These are phyloP conservation scores for Mizuhopecten yessoensis DNA, from an alignment of 1,140 invertebrate genomes.

Conservation along the genomic window DNA sequence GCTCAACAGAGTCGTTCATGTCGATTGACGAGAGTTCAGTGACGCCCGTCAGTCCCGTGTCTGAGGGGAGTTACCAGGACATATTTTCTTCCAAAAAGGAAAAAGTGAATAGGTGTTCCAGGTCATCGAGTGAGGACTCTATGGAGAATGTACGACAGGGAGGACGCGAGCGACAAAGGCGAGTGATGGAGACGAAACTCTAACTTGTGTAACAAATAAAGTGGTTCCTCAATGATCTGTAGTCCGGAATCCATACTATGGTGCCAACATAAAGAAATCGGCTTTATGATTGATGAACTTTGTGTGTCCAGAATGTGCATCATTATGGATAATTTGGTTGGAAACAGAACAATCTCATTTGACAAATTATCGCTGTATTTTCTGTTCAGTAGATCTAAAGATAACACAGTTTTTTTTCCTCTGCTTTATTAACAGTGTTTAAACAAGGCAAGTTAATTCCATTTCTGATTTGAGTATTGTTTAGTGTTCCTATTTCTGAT, in stretches of 20 bases:
- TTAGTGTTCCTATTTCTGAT: background rate
- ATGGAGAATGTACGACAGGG: background rate
- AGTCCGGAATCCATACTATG: background rate
- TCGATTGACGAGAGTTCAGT: constrained; percentile 63
- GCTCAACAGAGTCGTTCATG: constrained; percentile 68
- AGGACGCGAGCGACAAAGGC: background rate
- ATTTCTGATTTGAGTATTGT: background rate
- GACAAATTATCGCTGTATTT: background rate
- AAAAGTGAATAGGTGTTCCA: background rate
- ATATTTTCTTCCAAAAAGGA: background rate
- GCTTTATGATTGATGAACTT: background rate
- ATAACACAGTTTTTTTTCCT: background rate
- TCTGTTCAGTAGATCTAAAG: background rate
- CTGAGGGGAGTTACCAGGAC: background rate
- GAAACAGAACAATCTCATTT: background rate
- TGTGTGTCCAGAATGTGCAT: background rate
- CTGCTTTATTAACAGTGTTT: constrained; percentile 13
- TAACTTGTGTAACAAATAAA: background rate
- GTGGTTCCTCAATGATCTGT: too few species aligned
- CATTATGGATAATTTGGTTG: background rate
- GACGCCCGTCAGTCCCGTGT: constrained; percentile 61
- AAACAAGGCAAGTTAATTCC: background rate
- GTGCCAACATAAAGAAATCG: background rate
- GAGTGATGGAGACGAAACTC: background rate
- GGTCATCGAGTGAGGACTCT: background rate